Evolutionary conservation across 2,888 invertebrate species (phyloP).

Genomic region (Synergus umbraculus): DNA sequence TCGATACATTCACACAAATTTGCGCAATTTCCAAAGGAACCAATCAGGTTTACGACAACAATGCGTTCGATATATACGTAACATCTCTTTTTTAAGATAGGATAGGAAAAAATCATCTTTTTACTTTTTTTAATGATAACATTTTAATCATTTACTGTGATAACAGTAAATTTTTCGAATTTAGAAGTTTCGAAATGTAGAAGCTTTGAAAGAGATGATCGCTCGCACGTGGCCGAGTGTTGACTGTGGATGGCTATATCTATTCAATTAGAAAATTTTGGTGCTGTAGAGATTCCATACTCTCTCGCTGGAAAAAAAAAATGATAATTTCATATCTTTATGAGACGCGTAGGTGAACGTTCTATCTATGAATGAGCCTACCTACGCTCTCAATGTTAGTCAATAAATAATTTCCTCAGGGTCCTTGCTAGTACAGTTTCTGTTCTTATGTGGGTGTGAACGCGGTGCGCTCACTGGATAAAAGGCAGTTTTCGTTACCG

Average conservation of each 20-base stretch:
- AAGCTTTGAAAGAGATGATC: background rate
- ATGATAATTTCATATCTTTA: slow-evolving; percentile 24
- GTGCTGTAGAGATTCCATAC: background rate
- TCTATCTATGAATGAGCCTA: slow-evolving; percentile 70
- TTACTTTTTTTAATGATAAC: too few species aligned
- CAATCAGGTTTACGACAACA: too few species aligned
- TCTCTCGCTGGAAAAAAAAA: slow-evolving; percentile 4
- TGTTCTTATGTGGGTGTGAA: slow-evolving; percentile 70
- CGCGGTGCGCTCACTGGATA: slow-evolving; percentile 65
- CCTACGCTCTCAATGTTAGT: slow-evolving; percentile 70
- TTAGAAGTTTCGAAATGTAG: background rate
- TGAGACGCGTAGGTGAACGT: slow-evolving; percentile 52
- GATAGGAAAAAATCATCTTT: too few species aligned
- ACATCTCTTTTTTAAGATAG: too few species aligned
- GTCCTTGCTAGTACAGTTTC: slow-evolving; percentile 53
- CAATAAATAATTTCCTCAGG: slow-evolving; percentile 68
- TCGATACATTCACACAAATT: too few species aligned
- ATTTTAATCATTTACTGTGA: too few species aligned
- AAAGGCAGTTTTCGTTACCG: slow-evolving; percentile 70
- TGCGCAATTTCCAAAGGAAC: too few species aligned
- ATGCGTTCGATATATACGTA: too few species aligned
- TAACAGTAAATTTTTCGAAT: background rate
- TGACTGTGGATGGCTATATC: background rate
- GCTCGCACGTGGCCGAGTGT: background rate
- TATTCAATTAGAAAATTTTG: background rate